Evolutionary conservation across 2,797 vertebrate genomes (phyloP), one percentile per base, ranked within the genome.

Genomic region (Alauda arvensis): DNA sequence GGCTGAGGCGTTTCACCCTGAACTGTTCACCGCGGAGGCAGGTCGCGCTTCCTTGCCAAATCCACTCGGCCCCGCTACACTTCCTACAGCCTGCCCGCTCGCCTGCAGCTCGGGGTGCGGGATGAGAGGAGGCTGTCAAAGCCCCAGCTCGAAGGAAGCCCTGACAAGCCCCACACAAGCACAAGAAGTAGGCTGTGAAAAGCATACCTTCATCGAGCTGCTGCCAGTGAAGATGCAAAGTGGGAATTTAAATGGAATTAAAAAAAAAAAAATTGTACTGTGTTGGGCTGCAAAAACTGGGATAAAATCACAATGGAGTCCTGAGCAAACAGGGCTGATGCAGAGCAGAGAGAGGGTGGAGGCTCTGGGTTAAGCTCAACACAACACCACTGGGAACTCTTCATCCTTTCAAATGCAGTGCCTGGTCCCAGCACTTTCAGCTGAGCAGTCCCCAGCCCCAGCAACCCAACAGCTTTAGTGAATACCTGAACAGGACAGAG

Each of bases 41-140:
- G 68, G 90, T 67, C 26, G 0, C 0, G 9, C 33, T 76, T 78
- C 77, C 75, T 31, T 51, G 49, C 78, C 86, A 84, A 91, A 79
- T 37, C 49, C 85, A 60, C 79, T 71, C 62, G 87, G 91, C 87
- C 87, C 89, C 0, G 7, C 86, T 74, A 91, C 91, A 65, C 83
- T 90, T 93, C 92, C 94, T 77, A 93, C 90, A 76, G 81, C 93
- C 88, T 92, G 81, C 87, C 83, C n/a, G 91, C 85, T 83, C 3
- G 46, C 24, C 91, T 87, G 85, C 85, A 80, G 79, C 55, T 75
- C 10, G 65, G 93, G 91, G 94, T 53, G 86, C 91, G 9, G 81
- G 78, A 76, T 89, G 93, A 89, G 94, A 95, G 90, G 83, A 92
- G 91, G 86, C 68, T 92, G 94, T 92, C 91, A 82, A 91, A 94